Base-by-base conservation (phyloP, 2,113 vertebrate species). In the Peromyscus californicus region DNA sequence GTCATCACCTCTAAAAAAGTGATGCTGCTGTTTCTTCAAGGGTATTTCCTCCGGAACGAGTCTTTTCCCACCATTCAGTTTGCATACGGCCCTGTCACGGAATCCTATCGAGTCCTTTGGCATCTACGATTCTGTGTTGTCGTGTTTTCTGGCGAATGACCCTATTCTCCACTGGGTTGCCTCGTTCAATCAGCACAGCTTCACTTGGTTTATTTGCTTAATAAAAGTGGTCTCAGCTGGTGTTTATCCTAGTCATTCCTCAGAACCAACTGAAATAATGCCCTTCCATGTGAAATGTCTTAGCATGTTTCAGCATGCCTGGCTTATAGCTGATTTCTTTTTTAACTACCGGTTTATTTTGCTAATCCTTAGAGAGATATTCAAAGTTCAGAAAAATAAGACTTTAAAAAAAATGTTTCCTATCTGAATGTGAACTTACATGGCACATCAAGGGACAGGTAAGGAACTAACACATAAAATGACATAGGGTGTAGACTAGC, bases 301-400 rank as follows among this genome's bases (percentile, higher is more conserved):
- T 29, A 5, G 33, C 45, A 5, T 72, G n/a, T 16, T 54, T n/a
- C 51, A n/a, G 22, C 86, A 72, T 72, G 33, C 48, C 65, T 57
- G 36, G 13, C 33, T 57, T 59, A 12, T 4, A 39, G 86, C 74
- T 92, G 39, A 70, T 7, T 94, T 95, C 19, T 59, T 92, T 85
- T 70, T 15, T 33, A 89, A 69, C 4, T 74, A 29, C 48, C 59
- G 51, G 4, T 83, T 93, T 93, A 76, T 89, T 95, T 48, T 82
- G 11, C 45, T 95, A 69, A 61, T 75, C 51, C 26, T 33, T 45
- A 11, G 29, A 96, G 7, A 93, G 67, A 7, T 65, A 63, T 45
- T 87, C 36, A 79, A 39, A 67, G 17, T 45, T 93, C 22, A 94
- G 54, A 89, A 97, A 96, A 93, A 69, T 70, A 91, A 88, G 26